Evolutionary conservation across 2,888 invertebrate species (phyloP).

Genomic region (Ectemnius continuus): DNA sequence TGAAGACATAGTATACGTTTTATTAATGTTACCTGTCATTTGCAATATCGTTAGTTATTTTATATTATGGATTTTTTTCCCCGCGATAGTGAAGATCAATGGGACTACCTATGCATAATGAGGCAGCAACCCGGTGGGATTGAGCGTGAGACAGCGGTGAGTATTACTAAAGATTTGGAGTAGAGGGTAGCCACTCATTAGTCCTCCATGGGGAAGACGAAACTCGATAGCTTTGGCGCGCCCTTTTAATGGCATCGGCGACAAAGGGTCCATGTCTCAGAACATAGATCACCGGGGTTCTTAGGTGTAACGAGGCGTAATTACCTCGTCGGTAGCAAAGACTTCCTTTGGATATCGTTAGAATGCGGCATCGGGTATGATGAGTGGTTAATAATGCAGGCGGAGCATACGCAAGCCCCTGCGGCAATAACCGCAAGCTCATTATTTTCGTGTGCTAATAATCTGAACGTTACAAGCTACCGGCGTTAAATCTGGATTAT

Average conservation of each 20-base stretch:
- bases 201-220: constrained; percentile 50
- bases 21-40: too few relatives aligned
- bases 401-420: neutral
- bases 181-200: constrained; percentile 51
- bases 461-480: too few relatives aligned
- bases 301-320: constrained; percentile 49
- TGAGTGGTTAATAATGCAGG: neutral
- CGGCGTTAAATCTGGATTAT: too few relatives aligned
- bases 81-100: too few relatives aligned
- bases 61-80: too few relatives aligned
- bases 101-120: too few relatives aligned
- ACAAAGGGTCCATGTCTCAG: constrained; percentile 43
- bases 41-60: too few relatives aligned
- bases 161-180: constrained; percentile 41
- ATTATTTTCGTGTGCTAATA: too few relatives aligned
- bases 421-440: neutral
- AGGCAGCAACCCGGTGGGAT: too few relatives aligned
- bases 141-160: too few relatives aligned
- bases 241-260: constrained; percentile 37
- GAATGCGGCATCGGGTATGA: constrained; percentile 42
- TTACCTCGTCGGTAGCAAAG: constrained; percentile 39
- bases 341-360: constrained; percentile 45
- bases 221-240: constrained; percentile 46
- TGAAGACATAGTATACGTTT: too few relatives aligned
- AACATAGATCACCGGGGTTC: constrained; percentile 47